phyloP scores from a whole-genome alignment of 2,888 invertebrate species.

The Anaspis maculata region DNA sequence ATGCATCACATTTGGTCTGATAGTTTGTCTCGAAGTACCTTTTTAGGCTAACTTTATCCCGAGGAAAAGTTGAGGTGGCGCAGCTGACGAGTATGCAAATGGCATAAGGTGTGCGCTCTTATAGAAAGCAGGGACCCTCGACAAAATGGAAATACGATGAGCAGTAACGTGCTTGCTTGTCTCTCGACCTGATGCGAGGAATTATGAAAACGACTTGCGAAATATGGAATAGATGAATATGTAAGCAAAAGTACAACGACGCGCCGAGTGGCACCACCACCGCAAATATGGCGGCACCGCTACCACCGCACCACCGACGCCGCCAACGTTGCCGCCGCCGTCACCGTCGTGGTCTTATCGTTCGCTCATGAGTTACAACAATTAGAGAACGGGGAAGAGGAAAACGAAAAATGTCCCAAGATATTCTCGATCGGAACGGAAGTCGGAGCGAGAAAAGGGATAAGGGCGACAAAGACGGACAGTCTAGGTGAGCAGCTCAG shows the following conservation, averaged over 20 bases:
- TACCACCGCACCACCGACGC: too few species aligned
- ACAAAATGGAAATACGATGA: slow-evolving; percentile 41
- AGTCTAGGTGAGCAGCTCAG: slow-evolving; percentile 1
- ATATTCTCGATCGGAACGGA: too few species aligned
- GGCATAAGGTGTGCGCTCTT: slow-evolving; percentile 31
- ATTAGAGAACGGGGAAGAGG: slow-evolving; percentile 1
- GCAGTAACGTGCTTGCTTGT: slow-evolving; percentile 33
- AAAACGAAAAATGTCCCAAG: too few species aligned
- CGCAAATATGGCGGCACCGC: slow-evolving; percentile 9
- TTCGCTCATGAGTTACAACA: slow-evolving; percentile 7
- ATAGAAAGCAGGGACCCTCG: slow-evolving; percentile 25
- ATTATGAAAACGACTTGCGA: slow-evolving; percentile 45
- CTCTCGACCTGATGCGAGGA: slow-evolving; percentile 42
- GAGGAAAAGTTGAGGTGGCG: slow-evolving; percentile 45
- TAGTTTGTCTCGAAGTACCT: slow-evolving; percentile 41
- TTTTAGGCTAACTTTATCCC: slow-evolving; percentile 39
- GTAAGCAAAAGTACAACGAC: slow-evolving; percentile 27
- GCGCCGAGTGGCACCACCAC: too few species aligned
- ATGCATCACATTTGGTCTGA: slow-evolving; percentile 42
- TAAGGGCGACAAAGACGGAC: not conserved
- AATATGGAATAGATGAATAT: slow-evolving; percentile 45
- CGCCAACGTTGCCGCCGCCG: too few species aligned
- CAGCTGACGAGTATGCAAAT: slow-evolving; percentile 49
- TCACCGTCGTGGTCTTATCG: slow-evolving; percentile 5
- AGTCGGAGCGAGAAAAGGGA: too few species aligned